Percentiles rank a stretch among this genome's conserved stretches.
phyloP scores from a whole-genome alignment of 1,140 invertebrate species.

The Nebria ingens region DNA sequence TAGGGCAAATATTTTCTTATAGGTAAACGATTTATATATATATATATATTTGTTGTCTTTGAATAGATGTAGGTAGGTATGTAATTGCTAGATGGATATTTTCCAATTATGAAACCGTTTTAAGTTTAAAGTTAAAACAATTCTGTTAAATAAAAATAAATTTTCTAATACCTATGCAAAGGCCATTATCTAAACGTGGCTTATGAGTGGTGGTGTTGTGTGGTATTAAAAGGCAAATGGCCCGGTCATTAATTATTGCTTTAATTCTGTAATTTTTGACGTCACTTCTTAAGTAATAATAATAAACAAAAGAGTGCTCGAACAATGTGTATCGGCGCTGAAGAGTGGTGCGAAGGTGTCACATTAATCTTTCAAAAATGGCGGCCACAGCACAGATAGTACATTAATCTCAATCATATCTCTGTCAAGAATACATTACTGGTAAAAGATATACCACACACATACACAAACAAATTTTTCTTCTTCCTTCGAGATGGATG shows the following conservation, averaged over 20 bases:
- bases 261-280: not conserved
- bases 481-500: no score
- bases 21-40: no score
- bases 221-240: no score
- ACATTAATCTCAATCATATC: slow-evolving; percentile 9
- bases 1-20: no score
- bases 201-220: not conserved
- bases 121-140: no score
- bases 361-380: slow-evolving; percentile 1
- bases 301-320: not conserved
- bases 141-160: no score
- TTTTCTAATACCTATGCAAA: not conserved
- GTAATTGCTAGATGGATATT: no score
- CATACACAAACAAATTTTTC: no score
- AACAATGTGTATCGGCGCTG: not conserved
- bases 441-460: not conserved
- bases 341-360: not conserved
- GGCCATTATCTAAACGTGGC: not conserved
- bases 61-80: no score
- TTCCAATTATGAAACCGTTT: no score
- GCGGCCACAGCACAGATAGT: not conserved
- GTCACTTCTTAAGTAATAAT: not conserved
- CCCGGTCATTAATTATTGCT: not conserved
- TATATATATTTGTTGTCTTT: no score
- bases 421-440: slow-evolving; percentile 8